Evolutionary conservation across 1,140 invertebrate genomes (phyloP).

Genomic region (Aradophagus sp.): DNA sequence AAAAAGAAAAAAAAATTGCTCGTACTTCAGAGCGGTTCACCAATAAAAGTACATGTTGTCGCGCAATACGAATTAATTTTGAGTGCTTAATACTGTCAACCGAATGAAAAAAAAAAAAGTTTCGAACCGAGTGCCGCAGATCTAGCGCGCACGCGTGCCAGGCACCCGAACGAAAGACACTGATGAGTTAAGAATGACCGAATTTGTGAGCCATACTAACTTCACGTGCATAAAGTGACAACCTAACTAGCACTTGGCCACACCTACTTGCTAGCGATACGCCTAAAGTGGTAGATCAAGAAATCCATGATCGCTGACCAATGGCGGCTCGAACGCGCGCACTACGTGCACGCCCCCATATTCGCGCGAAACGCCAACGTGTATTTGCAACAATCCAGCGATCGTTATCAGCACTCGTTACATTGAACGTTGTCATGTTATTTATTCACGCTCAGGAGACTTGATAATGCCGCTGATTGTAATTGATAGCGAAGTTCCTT

Average conservation of each 20-base stretch:
- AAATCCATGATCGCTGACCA: slow-evolving; percentile 33
- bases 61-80: too few species aligned
- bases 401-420: slow-evolving; percentile 41
- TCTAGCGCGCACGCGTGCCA: slow-evolving; percentile 34
- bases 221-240: slow-evolving; percentile 17
- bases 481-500: slow-evolving; percentile 47
- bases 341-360: slow-evolving; percentile 28
- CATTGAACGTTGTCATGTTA: slow-evolving; percentile 39
- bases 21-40: too few species aligned
- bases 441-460: slow-evolving; percentile 30
- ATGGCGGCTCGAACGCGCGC: slow-evolving; percentile 16
- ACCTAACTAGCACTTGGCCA: slow-evolving; percentile 60
- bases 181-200: slow-evolving; percentile 40
- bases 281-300: slow-evolving; percentile 22
- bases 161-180: background rate
- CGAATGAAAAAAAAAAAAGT: too few species aligned
- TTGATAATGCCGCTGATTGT: slow-evolving; percentile 40
- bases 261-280: slow-evolving; percentile 47
- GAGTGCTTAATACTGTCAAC: too few species aligned
- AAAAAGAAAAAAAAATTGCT: too few species aligned
- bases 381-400: slow-evolving; percentile 40
- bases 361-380: background rate
- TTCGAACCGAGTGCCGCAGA: slow-evolving; percentile 9
- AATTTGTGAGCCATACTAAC: slow-evolving; percentile 58
- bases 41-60: too few species aligned